Conservation (phyloP, 2,888 invertebrate genomes). For the Drosophila barbarae region DNA sequence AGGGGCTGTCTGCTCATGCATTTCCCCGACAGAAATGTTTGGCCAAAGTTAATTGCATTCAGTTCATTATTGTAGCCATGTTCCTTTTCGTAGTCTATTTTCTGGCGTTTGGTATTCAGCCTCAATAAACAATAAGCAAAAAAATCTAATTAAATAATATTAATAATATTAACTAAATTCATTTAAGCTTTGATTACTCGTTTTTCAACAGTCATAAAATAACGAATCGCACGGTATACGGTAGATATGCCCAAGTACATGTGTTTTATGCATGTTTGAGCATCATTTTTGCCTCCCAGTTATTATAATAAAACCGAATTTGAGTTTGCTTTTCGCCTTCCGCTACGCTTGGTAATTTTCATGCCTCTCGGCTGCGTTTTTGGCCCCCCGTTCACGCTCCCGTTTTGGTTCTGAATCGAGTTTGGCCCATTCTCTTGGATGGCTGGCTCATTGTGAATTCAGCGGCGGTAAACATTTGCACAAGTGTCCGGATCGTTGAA, state of each 20-base stretch:
- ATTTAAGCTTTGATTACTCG: neutral
- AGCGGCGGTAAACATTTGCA: constrained; percentile 64
- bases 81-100: neutral
- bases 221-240: constrained; percentile 2
- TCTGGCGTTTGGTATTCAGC: neutral
- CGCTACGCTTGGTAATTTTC: constrained; percentile 50
- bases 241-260: constrained; percentile 17
- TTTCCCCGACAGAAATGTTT: constrained; percentile 5
- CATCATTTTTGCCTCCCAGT: constrained; percentile 44
- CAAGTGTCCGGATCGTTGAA: constrained; percentile 54
- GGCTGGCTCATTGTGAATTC: constrained; percentile 66
- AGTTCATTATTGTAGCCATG: neutral
- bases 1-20: constrained; percentile 11
- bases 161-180: too few relatives aligned
- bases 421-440: constrained; percentile 23
- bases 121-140: neutral
- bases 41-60: neutral
- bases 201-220: constrained; percentile 3
- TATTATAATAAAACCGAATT: constrained; percentile 45
- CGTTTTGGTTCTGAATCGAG: constrained; percentile 12
- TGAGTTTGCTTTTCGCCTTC: constrained; percentile 57
- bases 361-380: constrained; percentile 24
- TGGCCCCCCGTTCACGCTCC: constrained; percentile 11
- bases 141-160: too few relatives aligned
- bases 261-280: constrained; percentile 37